Evolutionary conservation across 2,113 vertebrate genomes (phyloP), one percentile per base, ranked within the genome.

Genomic region (Anguilla rostrata): DNA sequence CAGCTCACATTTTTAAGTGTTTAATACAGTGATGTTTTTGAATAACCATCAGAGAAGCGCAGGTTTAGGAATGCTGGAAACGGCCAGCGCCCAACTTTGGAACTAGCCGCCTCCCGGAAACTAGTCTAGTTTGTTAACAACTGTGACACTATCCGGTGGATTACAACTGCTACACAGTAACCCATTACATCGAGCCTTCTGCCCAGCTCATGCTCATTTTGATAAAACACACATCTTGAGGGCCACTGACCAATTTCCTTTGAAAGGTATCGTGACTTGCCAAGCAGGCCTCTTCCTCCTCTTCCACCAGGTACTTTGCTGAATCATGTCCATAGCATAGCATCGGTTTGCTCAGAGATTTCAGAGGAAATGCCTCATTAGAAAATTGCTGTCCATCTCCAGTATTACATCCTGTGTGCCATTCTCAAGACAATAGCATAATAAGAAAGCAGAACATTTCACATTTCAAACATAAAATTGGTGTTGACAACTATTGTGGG

Each of bases 401-500:
- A 0, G 20, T n/a, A 71, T n/a, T 22, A 71, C 20, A 71, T 71
- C 26, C 9, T 71, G 26, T 4, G 26, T n/a, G 20, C 20, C 26
- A n/a, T 8, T 71, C 63, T 71, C 22, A 71, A n/a, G 63, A 71
- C 20, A 26, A 71, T 9, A 22, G 5, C 20, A 71, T n/a, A 71
- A 71, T 26, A 71, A 5, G 63, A 71, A 71, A n/a, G 63, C 22
- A n/a, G 12, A 75, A 75, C n/a, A 75, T 34, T 29, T 75, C 71
- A 75, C 11, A 75, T 75, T 75, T 75, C 71, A 75, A 75, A 75
- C 26, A 12, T 26, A 12, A 75, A 29, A 75, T 34, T 34, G 11
- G 26, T 75, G 71, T 34, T 75, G 71, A 75, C 71, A 75, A 75
- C 71, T n/a, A 75, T 75, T 75, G 71, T 75, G 71, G 71, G 9